Evolutionary conservation across 2,113 vertebrate species (phyloP), one percentile per base, ranked within the genome.

Genomic region (Malurus alboscapulatus): DNA sequence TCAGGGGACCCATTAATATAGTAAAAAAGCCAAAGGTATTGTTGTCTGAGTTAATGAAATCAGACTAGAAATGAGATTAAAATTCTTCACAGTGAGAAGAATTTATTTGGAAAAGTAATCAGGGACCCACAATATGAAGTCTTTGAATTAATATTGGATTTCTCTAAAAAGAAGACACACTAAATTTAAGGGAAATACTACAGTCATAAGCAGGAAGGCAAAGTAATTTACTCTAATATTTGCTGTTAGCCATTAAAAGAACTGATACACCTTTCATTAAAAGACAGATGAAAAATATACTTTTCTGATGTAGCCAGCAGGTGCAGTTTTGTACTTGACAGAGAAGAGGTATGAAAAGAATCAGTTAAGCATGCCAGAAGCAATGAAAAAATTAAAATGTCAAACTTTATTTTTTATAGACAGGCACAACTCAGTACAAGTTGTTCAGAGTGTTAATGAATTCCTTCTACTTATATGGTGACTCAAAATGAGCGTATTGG

Each of bases 381-480:
- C 81, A 87, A 45, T 47, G 26, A 63, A 87, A 95, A 95, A 91
- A 87, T 82, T 88, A 72, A 83, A 59, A 66, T 58, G 51, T 85
- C 74, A 84, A 82, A 51, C 71, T 66, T 78, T n/a, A 8, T 17
- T 74, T 88, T 90, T 90, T 82, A 59, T 74, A 42, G 75, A 81
- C 29, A 77, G 61, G 16, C 34, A 91, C 17, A 78, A 59, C 44
- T 73, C 38, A 42, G 16, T 78, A 71, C 34, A 84, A 84, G 62
- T 54, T 87, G 14, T 71, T 38, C 55, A 65, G 36, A n/a, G 34
- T 80, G 19, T 80, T 87, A 93, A 77, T 88, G n/a, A 88, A 76
- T 84, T 73, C 14, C 50, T 81, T 93, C 32, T 86, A 22, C 50
- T 79, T 68, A 12, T 12, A 30, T 2, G 4, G 27, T 88, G 54